Evolutionary conservation across 1,140 invertebrate genomes (phyloP), one percentile per base, ranked within the genome.

Genomic region (Drosophila subobscura): DNA sequence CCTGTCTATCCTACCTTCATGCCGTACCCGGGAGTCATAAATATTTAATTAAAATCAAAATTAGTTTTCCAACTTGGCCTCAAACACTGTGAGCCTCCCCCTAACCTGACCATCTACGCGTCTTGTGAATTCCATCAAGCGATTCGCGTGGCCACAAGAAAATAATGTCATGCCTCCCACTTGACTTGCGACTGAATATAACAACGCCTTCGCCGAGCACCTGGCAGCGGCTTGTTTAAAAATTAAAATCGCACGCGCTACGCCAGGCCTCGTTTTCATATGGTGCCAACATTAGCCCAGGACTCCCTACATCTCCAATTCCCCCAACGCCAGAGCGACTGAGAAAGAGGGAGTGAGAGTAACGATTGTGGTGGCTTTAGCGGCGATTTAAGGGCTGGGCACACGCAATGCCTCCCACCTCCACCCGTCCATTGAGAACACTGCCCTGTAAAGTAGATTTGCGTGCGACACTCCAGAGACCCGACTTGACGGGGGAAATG

Each of bases 31-130:
- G 42, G 46, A 63, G 41, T 79, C 57, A 79, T 89, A 77, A 84
- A 89, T 89, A 79, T 89, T 88, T 89, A 89, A 88, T 88, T 77
- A 79, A 84, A 88, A 79, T 88, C 79, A 71, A 89, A 88, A 88
- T 89, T 84, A 89, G 63, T 75, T 88, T 86, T 77, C 66, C 54
- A 54, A 68, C 37, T 52, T 40, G 46, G 54, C 53, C 12, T 14
- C 8, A 49, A 37, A 16, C 27, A 41, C 27, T 40, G n/a, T 20
- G 49, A 37, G 23, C 67, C n/a, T 25, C 25, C 56, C 65, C 27
- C 27, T 22, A 16, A 25, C 20, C 4, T 10, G 10, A 16, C 3
- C 20, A 25, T 4, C 7, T 20, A 10, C 29, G 33, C 10, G 33
- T 37, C 33, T 37, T 37, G 10, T 10, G 4, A 63, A 49, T 56